Evolutionary conservation across 2,113 vertebrate genomes (phyloP).

Genomic region (Chrysemys picta): DNA sequence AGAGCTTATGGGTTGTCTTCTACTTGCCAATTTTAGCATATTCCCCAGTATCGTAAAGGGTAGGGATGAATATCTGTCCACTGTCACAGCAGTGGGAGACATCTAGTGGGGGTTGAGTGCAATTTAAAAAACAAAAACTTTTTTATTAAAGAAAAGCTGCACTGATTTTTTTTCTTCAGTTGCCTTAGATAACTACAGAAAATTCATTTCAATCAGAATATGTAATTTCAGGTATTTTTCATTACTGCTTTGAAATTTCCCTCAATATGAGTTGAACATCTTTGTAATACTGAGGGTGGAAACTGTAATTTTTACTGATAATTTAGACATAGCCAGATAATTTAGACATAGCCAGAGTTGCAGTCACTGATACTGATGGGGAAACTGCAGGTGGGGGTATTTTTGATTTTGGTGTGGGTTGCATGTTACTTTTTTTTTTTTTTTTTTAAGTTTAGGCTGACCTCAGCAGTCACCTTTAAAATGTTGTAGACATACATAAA

Average conservation of each 20-base stretch:
- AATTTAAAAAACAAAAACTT: neutral
- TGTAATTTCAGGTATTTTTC: neutral
- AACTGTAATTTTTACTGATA: neutral
- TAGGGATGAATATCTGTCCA: neutral
- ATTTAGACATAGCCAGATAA: neutral
- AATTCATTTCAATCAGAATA: neutral
- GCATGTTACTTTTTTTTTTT: neutral
- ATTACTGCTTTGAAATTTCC: accelerated
- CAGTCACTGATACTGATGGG: neutral
- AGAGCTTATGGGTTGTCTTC: neutral
- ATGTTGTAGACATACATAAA: neutral
- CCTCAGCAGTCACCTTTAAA: neutral
- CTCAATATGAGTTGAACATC: neutral
- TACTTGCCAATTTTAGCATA: neutral
- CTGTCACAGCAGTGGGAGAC: neutral
- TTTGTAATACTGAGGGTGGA: neutral
- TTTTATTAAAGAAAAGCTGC: neutral
- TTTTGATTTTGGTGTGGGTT: neutral
- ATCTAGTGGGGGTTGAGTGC: slow-evolving; percentile 31
- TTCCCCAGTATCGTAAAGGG: neutral
- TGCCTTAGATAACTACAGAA: neutral
- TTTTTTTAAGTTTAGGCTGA: neutral
- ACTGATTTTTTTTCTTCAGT: neutral
- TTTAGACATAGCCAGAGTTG: neutral
- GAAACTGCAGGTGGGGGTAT: neutral